Base-by-base conservation (phyloP, 2,113 vertebrate genomes). In the Gobio gobio region DNA sequence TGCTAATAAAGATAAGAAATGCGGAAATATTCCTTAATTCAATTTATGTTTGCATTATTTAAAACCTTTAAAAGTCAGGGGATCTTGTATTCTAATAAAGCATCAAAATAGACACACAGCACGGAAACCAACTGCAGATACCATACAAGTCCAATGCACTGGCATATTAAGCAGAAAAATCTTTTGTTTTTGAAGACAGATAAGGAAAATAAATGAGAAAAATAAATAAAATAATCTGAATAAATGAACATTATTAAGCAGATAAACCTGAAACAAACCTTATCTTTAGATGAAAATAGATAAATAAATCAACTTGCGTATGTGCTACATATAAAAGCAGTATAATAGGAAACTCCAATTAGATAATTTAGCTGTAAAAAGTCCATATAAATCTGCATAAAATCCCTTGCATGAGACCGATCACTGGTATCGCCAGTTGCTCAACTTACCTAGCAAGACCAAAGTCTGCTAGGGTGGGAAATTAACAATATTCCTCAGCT, bases 401-500 rank as follows among this genome's bases (percentile, higher is more conserved):
- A 74, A 70, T 47, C 78, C 49, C 86, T 93, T 93, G 90, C 95
- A 93, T 95, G 94, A 94, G 95, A 93, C 83, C 91, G 10, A 10
- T 86, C 89, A 94, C 87, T 94, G 96, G 96, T 95, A 97, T 97
- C 96, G 96, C 95, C 95, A 95, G 96, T 95, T 97, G 96, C 92
- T 93, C 93, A 97, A 68, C 96, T 97, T 96, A 97, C 96, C 95
- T 95, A 96, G 95, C 95, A 95, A 95, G 95, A 82, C 75, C 95
- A 96, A 94, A 96, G 93, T 94, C 95, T 96, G 94, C 96, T 96
- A 98, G 95, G 96, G 94, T 94, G 96, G 96, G 96, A 98, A 97
- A 98, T 98, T 96, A 96, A 97, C 95, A 96, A 95, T 97, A 96
- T 97, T 96, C 96, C 95, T 97, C 96, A 96, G 90, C 89, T 90